A percentile compares a stretch with the other conserved stretches of the same genome.
Evolutionary conservation across 2,797 vertebrate species (phyloP).

Genomic region (Tapera naevia): DNA sequence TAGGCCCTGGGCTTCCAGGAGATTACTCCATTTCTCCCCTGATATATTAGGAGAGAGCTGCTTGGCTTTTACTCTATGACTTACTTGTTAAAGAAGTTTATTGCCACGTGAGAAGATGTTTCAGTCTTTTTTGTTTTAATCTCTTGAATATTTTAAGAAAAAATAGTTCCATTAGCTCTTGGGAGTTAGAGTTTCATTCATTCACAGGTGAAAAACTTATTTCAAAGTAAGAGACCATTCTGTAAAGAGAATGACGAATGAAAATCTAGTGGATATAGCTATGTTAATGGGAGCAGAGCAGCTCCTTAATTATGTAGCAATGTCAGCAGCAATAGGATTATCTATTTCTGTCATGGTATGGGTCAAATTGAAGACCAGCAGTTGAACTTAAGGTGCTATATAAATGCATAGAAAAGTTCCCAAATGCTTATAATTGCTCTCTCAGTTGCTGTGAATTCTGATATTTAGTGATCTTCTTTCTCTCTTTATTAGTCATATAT

Average conservation of each 20-base stretch:
- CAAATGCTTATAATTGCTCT: background rate
- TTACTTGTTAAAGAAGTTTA: background rate
- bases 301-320: background rate
- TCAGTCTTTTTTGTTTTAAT: background rate
- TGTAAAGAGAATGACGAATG: background rate
- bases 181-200: background rate
- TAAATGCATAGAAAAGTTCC: conserved; percentile 22
- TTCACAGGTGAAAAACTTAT: background rate
- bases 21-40: background rate
- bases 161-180: background rate
- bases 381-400: conserved; percentile 33
- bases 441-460: conserved; percentile 16
- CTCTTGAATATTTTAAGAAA: background rate
- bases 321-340: background rate
- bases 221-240: background rate
- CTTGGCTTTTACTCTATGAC: background rate
- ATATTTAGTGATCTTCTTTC: conserved; percentile 3
- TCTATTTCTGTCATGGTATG: background rate
- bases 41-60: background rate
- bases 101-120: background rate
- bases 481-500: background rate
- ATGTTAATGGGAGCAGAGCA: background rate
- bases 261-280: background rate
- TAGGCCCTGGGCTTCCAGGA: background rate
- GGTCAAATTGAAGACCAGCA: conserved; percentile 3